These are phyloP conservation scores for Saxidomus purpurata DNA, from an alignment of 1,140 invertebrate species.

Conservation along the genomic window DNA sequence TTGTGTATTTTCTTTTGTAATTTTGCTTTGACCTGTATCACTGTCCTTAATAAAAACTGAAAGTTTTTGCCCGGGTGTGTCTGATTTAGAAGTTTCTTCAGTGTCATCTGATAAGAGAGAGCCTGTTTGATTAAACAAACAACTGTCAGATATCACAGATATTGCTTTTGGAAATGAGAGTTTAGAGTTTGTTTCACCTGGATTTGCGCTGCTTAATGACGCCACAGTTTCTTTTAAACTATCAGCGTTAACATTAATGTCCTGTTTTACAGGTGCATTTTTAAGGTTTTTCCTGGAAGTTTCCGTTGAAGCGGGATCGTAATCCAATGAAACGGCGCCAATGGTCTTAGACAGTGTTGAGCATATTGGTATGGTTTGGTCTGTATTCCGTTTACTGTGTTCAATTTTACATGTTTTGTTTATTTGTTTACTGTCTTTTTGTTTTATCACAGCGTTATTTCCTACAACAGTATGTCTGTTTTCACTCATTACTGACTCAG, in stretches of 20 bases:
- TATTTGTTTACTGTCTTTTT: too few species aligned
- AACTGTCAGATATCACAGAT: not conserved
- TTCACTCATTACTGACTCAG: not conserved
- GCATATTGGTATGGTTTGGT: too few species aligned
- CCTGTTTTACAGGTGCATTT: not conserved
- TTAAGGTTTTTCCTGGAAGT: not conserved
- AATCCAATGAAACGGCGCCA: too few species aligned
- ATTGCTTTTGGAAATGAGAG: not conserved
- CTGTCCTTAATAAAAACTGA: not conserved
- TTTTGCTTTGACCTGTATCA: not conserved
- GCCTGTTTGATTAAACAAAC: not conserved
- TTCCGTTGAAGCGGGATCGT: too few species aligned
- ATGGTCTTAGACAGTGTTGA: too few species aligned
- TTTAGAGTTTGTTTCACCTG: not conserved
- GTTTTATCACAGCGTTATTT: too few species aligned
- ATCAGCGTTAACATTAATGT: not conserved
- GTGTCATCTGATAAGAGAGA: not conserved
- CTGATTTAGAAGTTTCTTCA: not conserved
- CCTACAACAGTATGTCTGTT: not conserved
- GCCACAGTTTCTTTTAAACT: not conserved
- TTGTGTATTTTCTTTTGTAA: not conserved
- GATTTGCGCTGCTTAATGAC: not conserved
- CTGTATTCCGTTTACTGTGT: too few species aligned
- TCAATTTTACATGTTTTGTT: too few species aligned
- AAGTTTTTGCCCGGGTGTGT: not conserved